Percentiles rank a stretch among this genome's conserved stretches.
phyloP scores from a whole-genome alignment of 1,140 invertebrate genomes.

The Scaptomyza graminum region DNA sequence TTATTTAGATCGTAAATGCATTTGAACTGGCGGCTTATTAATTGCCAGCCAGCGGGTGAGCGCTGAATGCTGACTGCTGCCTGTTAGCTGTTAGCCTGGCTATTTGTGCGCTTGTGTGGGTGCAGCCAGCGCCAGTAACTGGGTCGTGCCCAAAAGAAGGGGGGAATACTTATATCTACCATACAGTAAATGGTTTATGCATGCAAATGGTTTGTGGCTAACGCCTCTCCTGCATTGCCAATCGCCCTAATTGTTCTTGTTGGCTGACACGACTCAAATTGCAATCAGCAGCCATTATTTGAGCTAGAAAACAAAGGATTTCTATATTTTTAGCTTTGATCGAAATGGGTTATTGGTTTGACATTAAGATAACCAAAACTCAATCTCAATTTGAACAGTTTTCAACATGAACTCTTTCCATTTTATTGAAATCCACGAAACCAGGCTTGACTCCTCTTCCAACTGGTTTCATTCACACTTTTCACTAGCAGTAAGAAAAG shows the following conservation, averaged over 20 bases:
- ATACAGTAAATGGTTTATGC: too few relatives aligned
- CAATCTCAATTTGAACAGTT: too few relatives aligned
- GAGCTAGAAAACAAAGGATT: not conserved
- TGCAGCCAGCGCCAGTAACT: conserved; percentile 39
- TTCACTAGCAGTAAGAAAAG: not conserved
- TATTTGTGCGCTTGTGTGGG: conserved; percentile 14
- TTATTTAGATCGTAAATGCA: conserved; percentile 45
- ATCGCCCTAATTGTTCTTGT: conserved; percentile 35
- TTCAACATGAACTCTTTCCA: too few relatives aligned
- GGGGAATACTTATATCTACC: too few relatives aligned
- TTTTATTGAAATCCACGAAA: too few relatives aligned
- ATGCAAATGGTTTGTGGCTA: not conserved
- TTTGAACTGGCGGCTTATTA: conserved; percentile 44
- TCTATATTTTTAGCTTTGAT: too few relatives aligned
- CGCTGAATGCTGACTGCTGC: not conserved
- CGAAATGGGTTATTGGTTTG: too few relatives aligned
- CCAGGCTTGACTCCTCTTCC: too few relatives aligned
- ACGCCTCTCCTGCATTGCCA: conserved; percentile 24
- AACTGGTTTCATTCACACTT: not conserved
- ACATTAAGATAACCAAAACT: too few relatives aligned
- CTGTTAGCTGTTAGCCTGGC: not conserved
- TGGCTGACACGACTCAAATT: conserved; percentile 10
- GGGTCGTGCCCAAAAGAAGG: conserved; percentile 43
- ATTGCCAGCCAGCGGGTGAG: conserved; percentile 36
- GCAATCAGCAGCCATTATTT: not conserved